A percentile compares a stretch with the other conserved stretches of the same genome.
Conservation (phyloP, 2,797 vertebrate species). For the Platalea minor region DNA sequence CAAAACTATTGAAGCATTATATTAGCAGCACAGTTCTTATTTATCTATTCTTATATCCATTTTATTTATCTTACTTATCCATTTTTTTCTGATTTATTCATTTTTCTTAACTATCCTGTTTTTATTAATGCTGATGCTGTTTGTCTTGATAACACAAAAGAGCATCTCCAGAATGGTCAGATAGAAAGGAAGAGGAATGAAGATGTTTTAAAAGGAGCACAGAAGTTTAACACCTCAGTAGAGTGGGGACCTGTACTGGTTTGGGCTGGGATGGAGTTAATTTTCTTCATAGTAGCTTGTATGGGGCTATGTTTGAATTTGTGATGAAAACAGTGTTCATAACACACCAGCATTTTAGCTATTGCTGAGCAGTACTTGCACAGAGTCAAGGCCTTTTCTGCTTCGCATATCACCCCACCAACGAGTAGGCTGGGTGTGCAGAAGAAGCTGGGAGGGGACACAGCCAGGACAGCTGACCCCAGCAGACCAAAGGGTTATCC, state of each 20-base stretch:
- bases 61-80: neutral
- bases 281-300: neutral
- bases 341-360: accelerated
- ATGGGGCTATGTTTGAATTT: neutral
- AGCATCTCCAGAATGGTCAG: neutral
- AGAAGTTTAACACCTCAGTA: neutral
- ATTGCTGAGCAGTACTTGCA: neutral
- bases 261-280: neutral
- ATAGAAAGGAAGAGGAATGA: neutral
- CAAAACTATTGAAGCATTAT: neutral
- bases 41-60: neutral
- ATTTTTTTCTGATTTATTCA: neutral
- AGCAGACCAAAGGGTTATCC: neutral
- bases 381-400: neutral
- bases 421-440: accelerated
- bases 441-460: neutral
- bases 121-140: neutral
- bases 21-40: neutral
- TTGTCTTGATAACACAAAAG: neutral
- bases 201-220: neutral
- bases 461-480: neutral
- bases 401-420: neutral
- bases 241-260: neutral
- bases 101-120: neutral
- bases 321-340: neutral